phyloP scores from a whole-genome alignment of 2,888 invertebrate genomes.

The Thysanoteuthis rhombus region DNA sequence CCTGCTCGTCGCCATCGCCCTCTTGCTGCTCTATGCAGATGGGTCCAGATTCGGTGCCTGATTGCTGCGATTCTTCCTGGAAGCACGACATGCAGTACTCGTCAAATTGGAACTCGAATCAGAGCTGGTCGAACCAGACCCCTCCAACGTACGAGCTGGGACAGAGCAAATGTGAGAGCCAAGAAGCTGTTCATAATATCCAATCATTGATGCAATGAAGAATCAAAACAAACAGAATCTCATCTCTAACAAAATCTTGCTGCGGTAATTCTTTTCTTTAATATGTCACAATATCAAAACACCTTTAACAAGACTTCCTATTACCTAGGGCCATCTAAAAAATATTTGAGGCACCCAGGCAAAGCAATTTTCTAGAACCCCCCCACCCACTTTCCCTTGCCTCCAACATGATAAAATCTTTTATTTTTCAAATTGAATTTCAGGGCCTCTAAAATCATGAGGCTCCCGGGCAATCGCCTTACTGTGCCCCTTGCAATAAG shows the following conservation, averaged over 20 bases:
- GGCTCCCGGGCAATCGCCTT: too few relatives aligned
- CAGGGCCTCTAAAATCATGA: too few relatives aligned
- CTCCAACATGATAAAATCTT: too few relatives aligned
- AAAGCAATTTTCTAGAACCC: too few relatives aligned
- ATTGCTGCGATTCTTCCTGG: background rate
- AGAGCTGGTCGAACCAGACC: background rate
- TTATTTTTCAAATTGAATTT: too few relatives aligned
- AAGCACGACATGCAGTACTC: background rate
- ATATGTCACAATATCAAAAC: background rate
- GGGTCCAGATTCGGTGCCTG: background rate
- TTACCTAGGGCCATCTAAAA: too few relatives aligned
- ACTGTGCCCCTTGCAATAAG: too few relatives aligned
- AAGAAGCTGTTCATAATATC: constrained; percentile 23
- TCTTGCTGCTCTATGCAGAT: background rate
- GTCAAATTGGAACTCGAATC: constrained; percentile 16
- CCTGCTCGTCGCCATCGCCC: background rate
- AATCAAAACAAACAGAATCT: background rate
- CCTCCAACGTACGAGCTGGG: background rate
- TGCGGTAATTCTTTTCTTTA: background rate
- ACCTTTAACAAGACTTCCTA: background rate
- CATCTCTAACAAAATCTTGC: background rate
- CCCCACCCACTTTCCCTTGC: too few relatives aligned
- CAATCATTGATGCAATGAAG: constrained; percentile 27
- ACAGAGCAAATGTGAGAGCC: constrained; percentile 20
- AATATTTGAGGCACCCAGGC: too few relatives aligned